Base-by-base conservation (phyloP, 1,140 invertebrate genomes). In the Aphelenchoides avenae region DNA sequence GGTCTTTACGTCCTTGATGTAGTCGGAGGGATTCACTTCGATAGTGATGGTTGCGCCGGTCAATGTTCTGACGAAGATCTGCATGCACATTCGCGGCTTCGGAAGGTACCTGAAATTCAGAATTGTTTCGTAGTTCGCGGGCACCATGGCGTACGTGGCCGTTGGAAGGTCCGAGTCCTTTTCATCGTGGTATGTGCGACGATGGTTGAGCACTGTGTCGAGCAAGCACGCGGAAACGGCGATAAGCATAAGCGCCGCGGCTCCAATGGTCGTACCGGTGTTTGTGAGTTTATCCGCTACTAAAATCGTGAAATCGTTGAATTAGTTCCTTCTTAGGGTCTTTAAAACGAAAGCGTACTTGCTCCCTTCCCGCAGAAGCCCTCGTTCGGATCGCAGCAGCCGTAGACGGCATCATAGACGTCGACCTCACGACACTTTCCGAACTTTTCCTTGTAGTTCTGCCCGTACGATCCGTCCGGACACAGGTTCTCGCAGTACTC, bases 341-440 rank as follows among this genome's bases (percentile, higher is more conserved):
- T 22, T 1, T 13, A 2, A 2, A 52, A n/a, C n/a, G n/a, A n/a
- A 9, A 1, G 37, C 52, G 52, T 51, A 69, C 66, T 53, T 15
- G 70, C 71, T 39, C n/a, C n/a, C n/a, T 53, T 41, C n/a, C 70
- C 70, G 46, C 71, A 73, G 41, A 34, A 58, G 11, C 48, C 58
- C 20, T 57, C 40, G 46, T 66, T 62, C 26, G 52, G 43, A 46
- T 84, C 80, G 79, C 91, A 96, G 52, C 81, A 81, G 9, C 91
- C 92, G n/a, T 85, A 87, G 37, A 85, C 81, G 50, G 86, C 81
- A 79, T 93, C 84, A 78, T 91, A 96, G 48, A 33, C 71, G 46
- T 47, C 57, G 29, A 51, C 66, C 24, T 74, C 73, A 9, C 39
- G 51, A 37, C 73, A 75, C 3, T 63, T 52, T 1, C 65, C 64